Base-by-base conservation (phyloP, 2,888 invertebrate genomes). In the Pedicia rivosa region DNA sequence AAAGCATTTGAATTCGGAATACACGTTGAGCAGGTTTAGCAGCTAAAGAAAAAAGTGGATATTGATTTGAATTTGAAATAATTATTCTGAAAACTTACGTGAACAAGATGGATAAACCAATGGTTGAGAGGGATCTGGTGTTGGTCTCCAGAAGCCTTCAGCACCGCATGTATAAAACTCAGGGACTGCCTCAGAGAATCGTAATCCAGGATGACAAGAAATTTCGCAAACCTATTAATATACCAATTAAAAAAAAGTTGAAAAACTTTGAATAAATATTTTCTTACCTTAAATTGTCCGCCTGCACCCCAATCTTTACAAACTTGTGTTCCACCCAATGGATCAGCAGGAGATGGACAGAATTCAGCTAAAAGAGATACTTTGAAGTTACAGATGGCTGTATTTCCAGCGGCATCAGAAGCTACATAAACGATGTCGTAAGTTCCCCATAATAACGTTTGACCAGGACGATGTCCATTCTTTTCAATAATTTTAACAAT, bases 101-200 rank as follows among this genome's bases (percentile, higher is more conserved):
- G 90, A 88, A 55, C 90, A 91, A 45, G 90, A 87, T 39, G 91
- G 90, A 53, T 88, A 91, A n/a, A 84, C 67, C 45, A 90, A 64
- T 20, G 87, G 83, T 48, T 82, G 65, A 32, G 68, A 71, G 7
- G 87, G 83, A 52, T 86, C 77, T 25, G 64, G 66, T 1, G 86
- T 87, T 35, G 94, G 94, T 47, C 91, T 70, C 97, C 95, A 97
- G 62, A 90, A 86, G 27, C 95, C 97, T 73, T 95, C 94, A 37
- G 84, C 86, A n/a, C 92, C 94, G 54, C 97, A 97, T 2, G 90
- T 90, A 58, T 92, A 97, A 68, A 95, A 95, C 47, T 86, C 82
- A 2, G 95, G 92, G n/a, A 92, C 84, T 39, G 78, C 74, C 54
- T 88, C 83, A 0, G 92, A 90, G 66, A 97, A 97, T 46, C 82